Percentiles rank a stretch among this genome's conserved stretches.
Conservation (phyloP, 2,113 vertebrate genomes). For the Cryptoleucopteryx plumbea region DNA sequence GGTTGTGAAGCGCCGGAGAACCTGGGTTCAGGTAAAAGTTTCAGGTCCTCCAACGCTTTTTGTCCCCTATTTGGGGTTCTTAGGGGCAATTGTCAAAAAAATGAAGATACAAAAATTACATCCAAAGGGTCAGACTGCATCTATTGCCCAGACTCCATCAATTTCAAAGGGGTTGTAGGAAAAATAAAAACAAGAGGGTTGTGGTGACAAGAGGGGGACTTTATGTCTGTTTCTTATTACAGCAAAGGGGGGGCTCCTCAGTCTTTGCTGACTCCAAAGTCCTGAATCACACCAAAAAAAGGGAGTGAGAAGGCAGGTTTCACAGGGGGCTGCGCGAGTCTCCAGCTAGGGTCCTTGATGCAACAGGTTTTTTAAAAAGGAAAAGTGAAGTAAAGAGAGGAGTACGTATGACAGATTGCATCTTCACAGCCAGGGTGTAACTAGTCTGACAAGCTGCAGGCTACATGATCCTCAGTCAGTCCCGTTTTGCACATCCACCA, state of each 20-base stretch:
- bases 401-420: conserved; percentile 10
- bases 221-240: conserved; percentile 99
- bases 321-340: conserved; percentile 85
- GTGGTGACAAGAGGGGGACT: conserved; percentile 70
- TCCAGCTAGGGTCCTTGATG: conserved; percentile 76
- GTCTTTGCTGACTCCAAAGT: conserved; percentile 82
- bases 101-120: conserved; percentile 74
- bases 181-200: conserved; percentile 61
- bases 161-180: conserved; percentile 72
- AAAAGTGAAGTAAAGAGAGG: conserved; percentile 38
- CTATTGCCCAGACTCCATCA: conserved; percentile 84
- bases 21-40: conserved; percentile 81
- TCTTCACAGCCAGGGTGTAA: conserved; percentile 65
- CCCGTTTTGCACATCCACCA: conserved; percentile 19
- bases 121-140: conserved; percentile 83
- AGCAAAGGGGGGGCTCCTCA: conserved; percentile 80
- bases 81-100: conserved; percentile 78
- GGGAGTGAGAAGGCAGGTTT: conserved; percentile 83
- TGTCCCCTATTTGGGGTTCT: conserved; percentile 73
- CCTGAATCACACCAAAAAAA: conserved; percentile 83
- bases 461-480: conserved; percentile 50
- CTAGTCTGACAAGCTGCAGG: conserved; percentile 49
- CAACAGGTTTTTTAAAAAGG: conserved; percentile 28
- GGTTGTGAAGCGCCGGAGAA: conserved; percentile 82
- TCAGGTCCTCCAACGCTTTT: conserved; percentile 83